Evolutionary conservation across 2,113 vertebrate genomes (phyloP).

Genomic region (Serilophus lunatus): DNA sequence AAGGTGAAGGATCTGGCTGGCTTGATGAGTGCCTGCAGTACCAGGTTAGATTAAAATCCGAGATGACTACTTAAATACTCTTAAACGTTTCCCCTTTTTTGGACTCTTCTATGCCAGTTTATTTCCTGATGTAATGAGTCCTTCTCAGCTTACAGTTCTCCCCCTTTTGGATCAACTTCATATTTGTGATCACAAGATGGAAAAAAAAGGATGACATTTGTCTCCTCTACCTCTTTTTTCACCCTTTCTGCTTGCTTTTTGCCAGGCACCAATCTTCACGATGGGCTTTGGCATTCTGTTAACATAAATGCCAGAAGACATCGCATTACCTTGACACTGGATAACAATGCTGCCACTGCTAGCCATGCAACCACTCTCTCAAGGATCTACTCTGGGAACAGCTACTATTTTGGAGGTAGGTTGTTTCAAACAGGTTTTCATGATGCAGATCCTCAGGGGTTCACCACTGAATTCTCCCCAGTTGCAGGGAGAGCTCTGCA

Average conservation of each 20-base stretch:
- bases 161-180: not conserved
- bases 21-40: not conserved
- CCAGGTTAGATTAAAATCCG: not conserved
- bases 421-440: not conserved
- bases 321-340: slow-evolving; percentile 83
- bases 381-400: slow-evolving; percentile 80
- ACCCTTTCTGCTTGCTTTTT: not conserved
- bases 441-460: not conserved
- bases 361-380: slow-evolving; percentile 74
- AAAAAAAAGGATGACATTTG: not conserved
- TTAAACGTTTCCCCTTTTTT: not conserved
- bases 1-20: not conserved
- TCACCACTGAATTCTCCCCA: not conserved
- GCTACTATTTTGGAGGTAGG: slow-evolving; percentile 91
- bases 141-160: not conserved
- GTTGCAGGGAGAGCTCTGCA: not conserved
- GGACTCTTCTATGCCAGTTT: not conserved
- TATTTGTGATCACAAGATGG: not conserved
- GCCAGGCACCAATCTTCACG: slow-evolving; percentile 83
- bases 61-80: not conserved
- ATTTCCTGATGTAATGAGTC: not conserved
- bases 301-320: slow-evolving; percentile 81
- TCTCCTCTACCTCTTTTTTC: not conserved
- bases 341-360: slow-evolving; percentile 78
- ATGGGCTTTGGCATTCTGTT: slow-evolving; percentile 92